Percentiles rank a stretch among this genome's conserved stretches.
Evolutionary conservation across 2,113 vertebrate genomes (phyloP).

Genomic region (Gadus macrocephalus): DNA sequence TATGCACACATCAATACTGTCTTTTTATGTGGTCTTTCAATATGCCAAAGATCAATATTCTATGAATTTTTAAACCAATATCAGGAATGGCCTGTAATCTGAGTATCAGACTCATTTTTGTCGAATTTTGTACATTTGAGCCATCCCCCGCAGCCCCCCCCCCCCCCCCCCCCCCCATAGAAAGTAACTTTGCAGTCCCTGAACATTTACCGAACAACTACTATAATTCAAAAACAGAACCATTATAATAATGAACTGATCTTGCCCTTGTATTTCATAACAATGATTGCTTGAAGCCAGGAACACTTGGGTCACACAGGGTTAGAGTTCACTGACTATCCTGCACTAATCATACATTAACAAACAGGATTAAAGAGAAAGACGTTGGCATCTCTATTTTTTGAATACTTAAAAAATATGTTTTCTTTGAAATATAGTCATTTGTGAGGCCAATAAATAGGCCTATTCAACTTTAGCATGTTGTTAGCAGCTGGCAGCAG

Average conservation of each 20-base stretch:
- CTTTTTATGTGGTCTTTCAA: slow-evolving; percentile 58
- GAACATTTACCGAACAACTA: background rate
- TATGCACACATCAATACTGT: slow-evolving; percentile 56
- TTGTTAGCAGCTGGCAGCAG: too few relatives aligned
- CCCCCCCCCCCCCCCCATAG: background rate
- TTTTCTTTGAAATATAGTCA: too few relatives aligned
- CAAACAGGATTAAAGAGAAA: too few relatives aligned
- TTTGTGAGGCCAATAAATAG: too few relatives aligned
- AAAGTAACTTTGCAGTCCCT: slow-evolving; percentile 9
- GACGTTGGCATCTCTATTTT: too few relatives aligned
- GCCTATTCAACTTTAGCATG: too few relatives aligned
- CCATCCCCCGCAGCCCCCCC: background rate
- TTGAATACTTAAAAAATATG: too few relatives aligned
- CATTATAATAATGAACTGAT: background rate
- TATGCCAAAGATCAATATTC: slow-evolving; percentile 69
- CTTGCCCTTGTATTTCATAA: background rate
- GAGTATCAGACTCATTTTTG: background rate
- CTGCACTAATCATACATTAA: too few relatives aligned
- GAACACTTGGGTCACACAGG: background rate
- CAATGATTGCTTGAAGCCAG: background rate
- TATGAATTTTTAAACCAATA: slow-evolving; percentile 71
- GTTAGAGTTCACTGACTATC: too few relatives aligned
- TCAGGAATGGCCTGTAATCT: slow-evolving; percentile 39
- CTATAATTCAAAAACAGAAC: background rate
- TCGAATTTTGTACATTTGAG: background rate